These are phyloP conservation scores for Lamellibrachia satsuma DNA, from an alignment of 2,888 invertebrate genomes.

Conservation along the genomic window DNA sequence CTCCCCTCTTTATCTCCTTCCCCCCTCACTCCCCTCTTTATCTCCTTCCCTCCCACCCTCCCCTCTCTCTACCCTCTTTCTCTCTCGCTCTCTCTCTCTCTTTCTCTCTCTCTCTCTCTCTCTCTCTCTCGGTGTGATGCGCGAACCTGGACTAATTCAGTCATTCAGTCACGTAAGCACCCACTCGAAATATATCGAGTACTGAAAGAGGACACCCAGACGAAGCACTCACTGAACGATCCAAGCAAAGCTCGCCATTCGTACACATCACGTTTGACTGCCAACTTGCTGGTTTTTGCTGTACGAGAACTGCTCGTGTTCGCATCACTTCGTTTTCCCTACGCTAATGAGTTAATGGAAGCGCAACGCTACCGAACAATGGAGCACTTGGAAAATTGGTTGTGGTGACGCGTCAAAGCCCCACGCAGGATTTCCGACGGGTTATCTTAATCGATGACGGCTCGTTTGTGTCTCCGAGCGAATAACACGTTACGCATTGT, in stretches of 20 bases:
- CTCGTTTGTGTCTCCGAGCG: not conserved
- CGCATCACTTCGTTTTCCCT: not conserved
- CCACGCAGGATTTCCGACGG: not conserved
- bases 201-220: not conserved
- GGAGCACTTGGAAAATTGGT: no score
- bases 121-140: no score
- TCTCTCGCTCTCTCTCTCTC: no score
- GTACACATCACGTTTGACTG: not conserved
- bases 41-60: accelerated
- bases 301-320: not conserved
- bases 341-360: not conserved
- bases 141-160: no score
- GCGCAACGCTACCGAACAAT: not conserved
- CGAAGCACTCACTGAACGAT: not conserved
- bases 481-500: not conserved
- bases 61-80: no score
- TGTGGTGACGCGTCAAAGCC: no score
- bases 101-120: no score
- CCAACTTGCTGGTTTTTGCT: not conserved
- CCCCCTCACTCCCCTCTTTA: accelerated
- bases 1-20: no score
- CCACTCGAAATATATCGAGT: not conserved
- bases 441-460: not conserved
- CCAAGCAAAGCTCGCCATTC: not conserved
- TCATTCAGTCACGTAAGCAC: not conserved